A percentile compares a stretch with the other conserved stretches of the same genome.
These are phyloP conservation scores for Rhamnusium bicolor DNA, from an alignment of 2,888 invertebrate species.

Conservation along the genomic window DNA sequence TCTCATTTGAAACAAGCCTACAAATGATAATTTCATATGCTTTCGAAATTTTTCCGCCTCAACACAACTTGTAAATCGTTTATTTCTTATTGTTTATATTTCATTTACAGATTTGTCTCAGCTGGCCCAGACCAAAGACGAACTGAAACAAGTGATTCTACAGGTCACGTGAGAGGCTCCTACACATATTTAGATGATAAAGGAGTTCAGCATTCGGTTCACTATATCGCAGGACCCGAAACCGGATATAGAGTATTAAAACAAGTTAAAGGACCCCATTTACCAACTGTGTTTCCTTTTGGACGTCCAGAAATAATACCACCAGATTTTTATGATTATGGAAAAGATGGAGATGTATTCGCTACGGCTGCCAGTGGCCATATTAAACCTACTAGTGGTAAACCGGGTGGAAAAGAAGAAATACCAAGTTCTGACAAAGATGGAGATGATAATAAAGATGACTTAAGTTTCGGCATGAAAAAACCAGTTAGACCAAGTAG, in stretches of 20 bases:
- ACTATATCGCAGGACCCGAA: conserved; percentile 85
- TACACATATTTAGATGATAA: conserved; percentile 87
- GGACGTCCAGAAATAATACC: conserved; percentile 73
- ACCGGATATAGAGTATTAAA: conserved; percentile 85
- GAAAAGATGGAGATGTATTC: conserved; percentile 61
- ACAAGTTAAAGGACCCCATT: conserved; percentile 79
- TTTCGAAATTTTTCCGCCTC: too few species aligned
- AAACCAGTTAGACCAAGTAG: conserved; percentile 28
- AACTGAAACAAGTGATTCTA: conserved; percentile 81
- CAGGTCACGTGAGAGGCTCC: conserved; percentile 82
- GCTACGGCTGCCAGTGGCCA: conserved; percentile 76
- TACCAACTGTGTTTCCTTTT: conserved; percentile 75
- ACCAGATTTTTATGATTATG: conserved; percentile 64
- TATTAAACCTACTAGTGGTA: conserved; percentile 69
- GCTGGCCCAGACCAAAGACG: conserved; percentile 85
- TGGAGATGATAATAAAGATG: conserved; percentile 36
- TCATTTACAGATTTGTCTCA: conserved; percentile 79
- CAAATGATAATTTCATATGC: too few species aligned
- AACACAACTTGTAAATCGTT: too few species aligned
- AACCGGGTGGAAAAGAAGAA: conserved; percentile 22
- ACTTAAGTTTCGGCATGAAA: conserved; percentile 20
- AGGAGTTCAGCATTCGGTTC: conserved; percentile 83
- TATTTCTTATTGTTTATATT: too few species aligned
- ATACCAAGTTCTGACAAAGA: conserved; percentile 36
- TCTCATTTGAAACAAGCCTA: too few species aligned